Evolutionary conservation across 2,113 vertebrate genomes (phyloP).

Genomic region (Cyphomyrus discorhynchus): DNA sequence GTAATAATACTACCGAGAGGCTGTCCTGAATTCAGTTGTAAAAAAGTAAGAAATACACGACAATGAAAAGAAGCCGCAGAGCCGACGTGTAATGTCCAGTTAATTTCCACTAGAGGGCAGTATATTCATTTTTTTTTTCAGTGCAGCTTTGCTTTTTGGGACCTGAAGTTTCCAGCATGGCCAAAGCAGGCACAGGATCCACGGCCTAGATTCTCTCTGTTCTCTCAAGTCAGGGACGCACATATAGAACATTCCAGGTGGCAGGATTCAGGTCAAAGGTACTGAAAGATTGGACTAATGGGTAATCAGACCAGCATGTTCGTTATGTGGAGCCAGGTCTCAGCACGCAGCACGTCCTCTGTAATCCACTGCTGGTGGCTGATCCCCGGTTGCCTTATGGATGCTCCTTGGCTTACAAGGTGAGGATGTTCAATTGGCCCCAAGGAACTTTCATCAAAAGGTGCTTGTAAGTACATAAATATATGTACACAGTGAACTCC

Average conservation of each 20-base stretch:
- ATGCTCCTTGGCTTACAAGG: not conserved
- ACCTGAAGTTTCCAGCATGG: not conserved
- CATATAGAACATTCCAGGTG: not conserved
- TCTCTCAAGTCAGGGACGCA: not conserved
- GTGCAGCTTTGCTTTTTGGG: not conserved
- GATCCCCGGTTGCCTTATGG: not conserved
- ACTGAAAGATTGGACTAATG: not conserved
- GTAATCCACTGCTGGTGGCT: not conserved
- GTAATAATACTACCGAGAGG: not conserved
- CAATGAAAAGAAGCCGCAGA: not conserved
- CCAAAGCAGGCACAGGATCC: not conserved
- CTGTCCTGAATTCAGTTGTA: not conserved
- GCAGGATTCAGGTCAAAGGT: not conserved
- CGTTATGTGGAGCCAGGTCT: not conserved
- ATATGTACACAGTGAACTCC: not conserved
- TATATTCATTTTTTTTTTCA: not conserved
- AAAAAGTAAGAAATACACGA: not conserved
- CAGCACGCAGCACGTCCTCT: not conserved
- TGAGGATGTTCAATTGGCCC: not conserved
- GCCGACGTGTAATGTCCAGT: not conserved
- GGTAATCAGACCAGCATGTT: not conserved
- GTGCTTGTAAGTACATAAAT: not conserved
- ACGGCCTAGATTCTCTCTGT: not conserved
- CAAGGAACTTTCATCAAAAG: not conserved
- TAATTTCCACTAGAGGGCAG: constrained; percentile 2